A percentile compares a stretch with the other conserved stretches of the same genome.
phyloP scores from a whole-genome alignment of 2,888 invertebrate species.

The Microctonus aethiopoides region DNA sequence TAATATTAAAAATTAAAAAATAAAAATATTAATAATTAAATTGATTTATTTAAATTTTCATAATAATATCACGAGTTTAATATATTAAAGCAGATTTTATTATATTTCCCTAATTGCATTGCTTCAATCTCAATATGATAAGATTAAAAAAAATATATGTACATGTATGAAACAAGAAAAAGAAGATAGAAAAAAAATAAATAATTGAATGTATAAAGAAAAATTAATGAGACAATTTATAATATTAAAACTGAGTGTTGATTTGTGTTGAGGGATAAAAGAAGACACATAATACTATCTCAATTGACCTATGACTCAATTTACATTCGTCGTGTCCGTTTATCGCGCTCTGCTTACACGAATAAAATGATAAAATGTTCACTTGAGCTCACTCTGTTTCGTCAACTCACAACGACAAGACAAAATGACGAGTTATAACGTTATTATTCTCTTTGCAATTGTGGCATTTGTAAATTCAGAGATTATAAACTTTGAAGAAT shows the following conservation, averaged over 20 bases:
- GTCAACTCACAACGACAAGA: conserved; percentile 47
- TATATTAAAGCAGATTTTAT: too few relatives aligned
- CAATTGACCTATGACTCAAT: conserved; percentile 62
- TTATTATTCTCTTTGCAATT: conserved; percentile 42
- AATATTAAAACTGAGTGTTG: not conserved
- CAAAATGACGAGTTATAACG: conserved; percentile 49
- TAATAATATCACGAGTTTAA: too few relatives aligned
- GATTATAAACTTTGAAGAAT: conserved; percentile 43
- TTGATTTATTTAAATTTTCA: not conserved
- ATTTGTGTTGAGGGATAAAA: not conserved
- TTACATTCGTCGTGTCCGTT: conserved; percentile 34
- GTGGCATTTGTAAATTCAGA: conserved; percentile 48
- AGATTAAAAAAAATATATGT: too few relatives aligned
- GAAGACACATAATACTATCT: conserved; percentile 47
- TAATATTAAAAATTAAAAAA: not conserved
- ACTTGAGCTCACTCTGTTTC: conserved; percentile 53
- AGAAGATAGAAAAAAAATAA: not conserved
- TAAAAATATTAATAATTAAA: not conserved
- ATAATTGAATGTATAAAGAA: not conserved
- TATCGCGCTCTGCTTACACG: conserved; percentile 43
- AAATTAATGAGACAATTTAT: not conserved
- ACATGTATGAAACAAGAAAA: too few relatives aligned
- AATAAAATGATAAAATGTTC: conserved; percentile 43
- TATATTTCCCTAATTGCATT: too few relatives aligned
- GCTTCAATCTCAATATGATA: too few relatives aligned